Evolutionary conservation across 2,888 invertebrate species (phyloP), one percentile per base, ranked within the genome.

Genomic region (Brenthis daphne): DNA sequence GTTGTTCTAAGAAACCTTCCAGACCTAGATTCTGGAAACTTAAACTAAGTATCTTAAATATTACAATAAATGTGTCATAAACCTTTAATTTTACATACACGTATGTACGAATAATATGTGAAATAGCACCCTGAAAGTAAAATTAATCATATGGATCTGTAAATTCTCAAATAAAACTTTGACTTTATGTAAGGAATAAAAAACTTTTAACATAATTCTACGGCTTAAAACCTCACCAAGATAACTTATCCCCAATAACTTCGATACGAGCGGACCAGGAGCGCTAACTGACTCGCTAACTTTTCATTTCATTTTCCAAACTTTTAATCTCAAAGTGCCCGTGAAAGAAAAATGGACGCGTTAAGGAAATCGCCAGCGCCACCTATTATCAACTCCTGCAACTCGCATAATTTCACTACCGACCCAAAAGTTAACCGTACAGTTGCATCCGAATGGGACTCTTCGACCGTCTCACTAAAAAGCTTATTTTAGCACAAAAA

Each of bases 251-350:
- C 73, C 70, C 87, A 86, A 83, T 78, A 77, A 73, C 75, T 75
- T 79, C 82, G 81, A 84, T 81, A 85, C 82, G 82, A 77, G 74
- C 80, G 81, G 79, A 80, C 76, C 77, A 79, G 76, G 76, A 76
- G 77, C 76, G 72, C 73, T 72, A 69, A 74, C 76, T 74, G 75
- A 74, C 73, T 71, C 74, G 74, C 77, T 76, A 80, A 91, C 88
- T 88, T 89, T 89, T 86, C 88, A 88, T 89, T 89, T 88, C 87
- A 89, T 90, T 89, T 90, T 87, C 85, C 85, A 89, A 91, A 92
- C 90, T 92, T 91, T 92, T 92, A 92, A 92, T 92, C 91, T 92
- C 89, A 88, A 91, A 92, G 91, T 91, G 88, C 89, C 91, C 90
- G 92, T 92, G 92, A 88, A 90, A 89, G 91, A 92, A 92, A 89